Percentiles rank a stretch among this genome's conserved stretches.
Evolutionary conservation across 1,140 invertebrate species (phyloP).

Genomic region (Orussus abietinus): DNA sequence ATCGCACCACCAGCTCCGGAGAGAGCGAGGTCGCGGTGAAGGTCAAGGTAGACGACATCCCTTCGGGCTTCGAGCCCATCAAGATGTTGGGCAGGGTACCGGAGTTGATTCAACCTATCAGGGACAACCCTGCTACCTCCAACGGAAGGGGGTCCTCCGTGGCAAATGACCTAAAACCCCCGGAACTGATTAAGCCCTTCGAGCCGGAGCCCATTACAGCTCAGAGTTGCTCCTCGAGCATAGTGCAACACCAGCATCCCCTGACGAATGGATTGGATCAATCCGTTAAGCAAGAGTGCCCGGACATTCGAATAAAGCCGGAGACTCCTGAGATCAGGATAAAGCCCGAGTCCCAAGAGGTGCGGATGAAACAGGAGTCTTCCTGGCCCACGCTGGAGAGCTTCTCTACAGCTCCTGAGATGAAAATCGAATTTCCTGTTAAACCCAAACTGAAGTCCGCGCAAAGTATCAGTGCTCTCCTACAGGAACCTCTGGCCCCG

Average conservation of each 20-base stretch:
- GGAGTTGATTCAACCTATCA: conserved; percentile 29
- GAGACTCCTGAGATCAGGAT: conserved; percentile 21
- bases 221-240: conserved; percentile 10
- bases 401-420: too few species aligned
- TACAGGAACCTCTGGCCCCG: conserved; percentile 41
- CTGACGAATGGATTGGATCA: conserved; percentile 39
- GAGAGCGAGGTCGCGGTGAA: conserved; percentile 38
- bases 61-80: conserved; percentile 25
- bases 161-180: conserved; percentile 39
- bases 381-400: too few species aligned
- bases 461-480: conserved; percentile 44
- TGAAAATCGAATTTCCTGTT: conserved; percentile 33
- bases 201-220: conserved; percentile 19
- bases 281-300: conserved; percentile 36
- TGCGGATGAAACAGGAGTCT: too few species aligned
- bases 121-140: conserved; percentile 22
- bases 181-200: conserved; percentile 40
- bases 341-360: too few species aligned
- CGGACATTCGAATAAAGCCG: conserved; percentile 29
- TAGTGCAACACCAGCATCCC: conserved; percentile 27
- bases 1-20: conserved; percentile 33
- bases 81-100: conserved; percentile 31
- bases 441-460: conserved; percentile 47
- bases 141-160: conserved; percentile 21
- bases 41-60: conserved; percentile 25